Base-by-base conservation (phyloP, 2,113 vertebrate species). In the Oriolus oriolus region DNA sequence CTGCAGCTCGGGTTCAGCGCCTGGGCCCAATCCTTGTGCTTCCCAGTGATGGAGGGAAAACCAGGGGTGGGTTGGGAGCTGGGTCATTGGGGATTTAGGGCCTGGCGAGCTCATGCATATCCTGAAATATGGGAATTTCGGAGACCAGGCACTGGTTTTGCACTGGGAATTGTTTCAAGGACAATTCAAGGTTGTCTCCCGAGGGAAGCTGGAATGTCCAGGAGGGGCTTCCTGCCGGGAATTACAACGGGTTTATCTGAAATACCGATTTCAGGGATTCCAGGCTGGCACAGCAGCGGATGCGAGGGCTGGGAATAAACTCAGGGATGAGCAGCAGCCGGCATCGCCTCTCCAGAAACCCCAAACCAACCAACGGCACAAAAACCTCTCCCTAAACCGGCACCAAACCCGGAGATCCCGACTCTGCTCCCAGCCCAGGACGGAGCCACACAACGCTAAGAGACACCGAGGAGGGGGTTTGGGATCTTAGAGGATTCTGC, bases 401-500 rank as follows among this genome's bases (percentile, higher is more conserved):
- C 21, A 33, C 68, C 74, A 22, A 66, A 54, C 3, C 37, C 66
- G 11, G 28, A 54, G 39, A 23, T 18, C 39, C 27, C 23, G 2
- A 69, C 83, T 74, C 66, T 23, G 42, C 66, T 71, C 21, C 85
- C 88, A 59, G 50, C 18, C 87, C 28, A 31, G 45, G 42, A 31
- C 2, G 6, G 41, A 93, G 75, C 92, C 79, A 42, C 7, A 39
- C 13, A 79, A 50, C 6, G n/a, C 42, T 17, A 30, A 78, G 83
- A 81, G 59, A 90, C 88, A 94, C 54, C 0, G 17, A 61, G 60
- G 39, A 41, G 78, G 61, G 90, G 71, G 17, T 92, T 84, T 81
- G 81, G 84, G 86, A 47, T 84, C 95, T 78, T 50, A 95, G 95
- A 91, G 27, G 88, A 95, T 96, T 96, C 94, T 96, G 93, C 96